phyloP scores from a whole-genome alignment of 2,797 vertebrate genomes.

The Rhinella marina region DNA sequence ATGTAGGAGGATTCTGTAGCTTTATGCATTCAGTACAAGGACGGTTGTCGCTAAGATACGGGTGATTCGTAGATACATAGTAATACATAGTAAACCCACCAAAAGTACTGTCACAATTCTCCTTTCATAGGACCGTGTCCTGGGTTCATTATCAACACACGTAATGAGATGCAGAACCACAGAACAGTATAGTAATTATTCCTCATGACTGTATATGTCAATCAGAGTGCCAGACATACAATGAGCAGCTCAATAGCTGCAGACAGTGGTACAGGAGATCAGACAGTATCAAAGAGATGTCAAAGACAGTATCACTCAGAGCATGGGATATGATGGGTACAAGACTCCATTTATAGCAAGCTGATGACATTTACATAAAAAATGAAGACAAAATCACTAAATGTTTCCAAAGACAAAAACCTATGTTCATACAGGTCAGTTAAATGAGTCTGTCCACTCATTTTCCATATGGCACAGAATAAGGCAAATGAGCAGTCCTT shows the following conservation, averaged over 20 bases:
- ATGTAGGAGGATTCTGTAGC: slow-evolving; percentile 50
- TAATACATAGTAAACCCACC: not conserved
- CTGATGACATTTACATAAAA: no score
- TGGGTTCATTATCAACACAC: slow-evolving; percentile 9
- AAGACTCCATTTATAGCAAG: not conserved
- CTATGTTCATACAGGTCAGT: not conserved
- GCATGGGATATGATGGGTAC: not conserved
- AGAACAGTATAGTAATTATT: slow-evolving; percentile 31
- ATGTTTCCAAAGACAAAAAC: not conserved
- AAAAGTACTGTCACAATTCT: slow-evolving; percentile 21
- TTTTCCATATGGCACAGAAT: not conserved
- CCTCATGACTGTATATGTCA: slow-evolving; percentile 27
- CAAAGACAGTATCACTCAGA: not conserved
- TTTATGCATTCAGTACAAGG: slow-evolving; percentile 42
- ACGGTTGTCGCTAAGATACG: slow-evolving; percentile 18
- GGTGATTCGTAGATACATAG: slow-evolving; percentile 37
- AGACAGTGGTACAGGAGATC: not conserved
- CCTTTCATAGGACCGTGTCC: slow-evolving; percentile 12
- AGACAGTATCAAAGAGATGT: not conserved
- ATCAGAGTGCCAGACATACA: slow-evolving; percentile 6
- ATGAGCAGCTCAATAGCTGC: not conserved
- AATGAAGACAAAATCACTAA: not conserved
- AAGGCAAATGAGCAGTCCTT: not conserved
- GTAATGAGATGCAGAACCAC: not conserved
- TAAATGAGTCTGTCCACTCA: not conserved